phyloP scores from a whole-genome alignment of 2,888 invertebrate genomes.

The Dynastes maya region DNA sequence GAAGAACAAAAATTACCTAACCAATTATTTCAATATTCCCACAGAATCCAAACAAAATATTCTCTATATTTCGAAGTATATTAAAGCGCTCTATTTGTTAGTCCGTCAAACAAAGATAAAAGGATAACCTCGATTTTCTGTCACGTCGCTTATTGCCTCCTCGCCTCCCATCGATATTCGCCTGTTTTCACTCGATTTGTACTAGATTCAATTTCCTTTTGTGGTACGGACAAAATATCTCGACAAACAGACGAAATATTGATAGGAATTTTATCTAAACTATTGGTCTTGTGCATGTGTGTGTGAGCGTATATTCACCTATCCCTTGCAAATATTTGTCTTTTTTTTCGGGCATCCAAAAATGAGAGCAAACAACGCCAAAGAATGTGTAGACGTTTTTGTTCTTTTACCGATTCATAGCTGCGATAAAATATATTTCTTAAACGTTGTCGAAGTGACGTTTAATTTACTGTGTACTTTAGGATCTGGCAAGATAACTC shows the following conservation, averaged over 20 bases:
- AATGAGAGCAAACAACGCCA: slow-evolving; percentile 1
- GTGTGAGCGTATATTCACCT: background rate
- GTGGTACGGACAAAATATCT: background rate
- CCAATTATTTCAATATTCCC: too few relatives aligned
- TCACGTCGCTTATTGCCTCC: background rate
- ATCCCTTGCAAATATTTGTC: slow-evolving; percentile 34
- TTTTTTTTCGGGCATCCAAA: background rate
- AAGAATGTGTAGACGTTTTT: slow-evolving; percentile 8
- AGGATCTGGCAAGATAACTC: background rate
- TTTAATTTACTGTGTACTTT: background rate
- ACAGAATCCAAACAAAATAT: too few relatives aligned
- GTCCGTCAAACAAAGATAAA: background rate
- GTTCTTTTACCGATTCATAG: background rate
- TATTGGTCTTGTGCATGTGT: background rate
- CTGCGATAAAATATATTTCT: background rate
- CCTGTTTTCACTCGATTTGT: background rate
- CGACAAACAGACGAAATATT: slow-evolving; percentile 20
- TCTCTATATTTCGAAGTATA: too few relatives aligned
- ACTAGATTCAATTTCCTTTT: slow-evolving; percentile 1
- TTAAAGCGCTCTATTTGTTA: slow-evolving; percentile 3
- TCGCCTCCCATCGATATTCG: background rate
- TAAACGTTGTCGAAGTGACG: background rate
- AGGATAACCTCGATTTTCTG: slow-evolving; percentile 29
- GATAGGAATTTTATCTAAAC: slow-evolving; percentile 40
- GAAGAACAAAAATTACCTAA: too few relatives aligned